phyloP scores from a whole-genome alignment of 2,888 invertebrate species.

The Acanthosepion pharaonis region DNA sequence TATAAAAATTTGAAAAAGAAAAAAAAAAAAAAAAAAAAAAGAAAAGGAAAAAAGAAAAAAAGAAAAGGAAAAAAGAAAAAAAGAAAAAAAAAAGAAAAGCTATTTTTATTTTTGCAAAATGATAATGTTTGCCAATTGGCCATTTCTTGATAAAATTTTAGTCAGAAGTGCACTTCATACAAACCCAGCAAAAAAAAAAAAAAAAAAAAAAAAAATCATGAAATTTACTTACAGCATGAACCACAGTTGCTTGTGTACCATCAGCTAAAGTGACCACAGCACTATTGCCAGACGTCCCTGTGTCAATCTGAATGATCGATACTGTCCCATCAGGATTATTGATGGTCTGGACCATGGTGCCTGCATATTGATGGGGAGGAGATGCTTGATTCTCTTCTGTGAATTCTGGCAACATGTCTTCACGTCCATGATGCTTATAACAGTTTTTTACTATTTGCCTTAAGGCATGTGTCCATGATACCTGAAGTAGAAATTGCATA shows the following conservation, averaged over 20 bases:
- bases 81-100: too few relatives aligned
- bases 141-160: too few relatives aligned
- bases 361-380: constrained; percentile 79
- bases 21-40: too few relatives aligned
- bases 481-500: constrained; percentile 79
- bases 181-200: too few relatives aligned
- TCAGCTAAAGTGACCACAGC: constrained; percentile 92
- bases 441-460: constrained; percentile 97
- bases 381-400: constrained; percentile 78
- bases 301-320: constrained; percentile 88
- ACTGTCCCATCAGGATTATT: constrained; percentile 97
- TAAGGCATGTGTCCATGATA: constrained; percentile 97
- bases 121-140: too few relatives aligned
- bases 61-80: too few relatives aligned
- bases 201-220: background rate
- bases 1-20: too few relatives aligned
- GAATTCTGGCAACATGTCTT: constrained; percentile 94
- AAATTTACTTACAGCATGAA: constrained; percentile 76
- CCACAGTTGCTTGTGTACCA: constrained; percentile 94
- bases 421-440: constrained; percentile 96
- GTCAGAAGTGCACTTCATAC: too few relatives aligned
- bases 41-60: too few relatives aligned
- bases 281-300: constrained; percentile 62
- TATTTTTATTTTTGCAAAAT: too few relatives aligned
- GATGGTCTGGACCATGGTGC: constrained; percentile 94